These are phyloP conservation scores for Stichopus chloronotus DNA, from an alignment of 35 echinoderm and acorn worm genomes.

Conservation along the genomic window DNA sequence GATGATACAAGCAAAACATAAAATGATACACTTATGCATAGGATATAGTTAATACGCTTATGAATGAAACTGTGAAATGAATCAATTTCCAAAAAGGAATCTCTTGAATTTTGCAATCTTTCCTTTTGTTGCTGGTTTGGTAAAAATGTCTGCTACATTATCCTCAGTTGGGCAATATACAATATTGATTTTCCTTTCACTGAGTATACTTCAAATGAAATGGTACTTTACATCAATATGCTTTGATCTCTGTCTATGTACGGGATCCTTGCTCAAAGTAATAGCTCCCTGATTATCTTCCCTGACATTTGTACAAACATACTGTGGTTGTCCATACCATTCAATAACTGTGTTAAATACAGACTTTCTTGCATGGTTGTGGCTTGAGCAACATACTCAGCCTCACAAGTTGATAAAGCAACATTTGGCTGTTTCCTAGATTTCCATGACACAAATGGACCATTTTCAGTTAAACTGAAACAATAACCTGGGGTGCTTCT, in stretches of 20 bases:
- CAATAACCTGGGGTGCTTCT: conserved; percentile 28
- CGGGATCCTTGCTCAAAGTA: neutral
- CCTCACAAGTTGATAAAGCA: conserved; percentile 31
- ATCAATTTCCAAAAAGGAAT: conserved; percentile 19
- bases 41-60: too few species aligned
- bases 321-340: neutral
- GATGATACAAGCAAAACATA: neutral
- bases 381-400: neutral
- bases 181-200: conserved; percentile 22
- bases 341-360: neutral
- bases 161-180: conserved; percentile 24
- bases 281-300: conserved; percentile 28
- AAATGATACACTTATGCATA: neutral
- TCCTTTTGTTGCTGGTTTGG: conserved; percentile 20
- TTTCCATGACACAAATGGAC: conserved; percentile 30
- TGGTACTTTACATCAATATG: conserved; percentile 51
- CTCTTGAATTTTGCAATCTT: conserved; percentile 37
- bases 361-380: neutral
- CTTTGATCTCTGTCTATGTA: conserved; percentile 29
- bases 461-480: conserved; percentile 1
- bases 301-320: neutral
- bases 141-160: conserved; percentile 42
- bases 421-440: conserved; percentile 20
- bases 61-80: too few species aligned
- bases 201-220: conserved; percentile 6